Conservation (phyloP, 2,888 invertebrate genomes). For the Hirtodrosophila confusa region DNA sequence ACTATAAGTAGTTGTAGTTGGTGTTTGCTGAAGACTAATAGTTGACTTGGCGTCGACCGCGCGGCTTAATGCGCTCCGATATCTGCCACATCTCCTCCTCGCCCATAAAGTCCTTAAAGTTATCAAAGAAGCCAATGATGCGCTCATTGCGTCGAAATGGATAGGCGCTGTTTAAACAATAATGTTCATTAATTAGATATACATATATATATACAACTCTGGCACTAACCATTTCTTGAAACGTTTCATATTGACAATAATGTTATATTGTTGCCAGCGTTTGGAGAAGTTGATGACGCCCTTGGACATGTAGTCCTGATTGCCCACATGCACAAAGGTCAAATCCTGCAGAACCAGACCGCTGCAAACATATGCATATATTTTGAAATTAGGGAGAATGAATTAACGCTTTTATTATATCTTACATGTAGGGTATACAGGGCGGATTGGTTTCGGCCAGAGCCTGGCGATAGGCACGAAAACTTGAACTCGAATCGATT, state of each 20-base stretch:
- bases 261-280: conserved; percentile 99
- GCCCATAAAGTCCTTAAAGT: conserved; percentile 97
- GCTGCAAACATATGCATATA: conserved; percentile 85
- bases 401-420: background rate
- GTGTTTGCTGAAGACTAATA: conserved; percentile 64
- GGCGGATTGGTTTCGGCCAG: conserved; percentile 97
- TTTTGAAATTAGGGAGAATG: too few relatives aligned
- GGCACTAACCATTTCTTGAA: conserved; percentile 94
- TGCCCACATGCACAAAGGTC: conserved; percentile 99
- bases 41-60: conserved; percentile 81
- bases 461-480: conserved; percentile 97
- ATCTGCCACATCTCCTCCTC: conserved; percentile 99
- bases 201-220: background rate
- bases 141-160: conserved; percentile 96
- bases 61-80: conserved; percentile 97
- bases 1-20: conserved; percentile 52
- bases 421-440: conserved; percentile 99
- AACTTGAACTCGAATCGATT: conserved; percentile 99
- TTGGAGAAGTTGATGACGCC: conserved; percentile 97
- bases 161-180: conserved; percentile 89
- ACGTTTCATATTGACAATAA: conserved; percentile 98
- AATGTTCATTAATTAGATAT: background rate
- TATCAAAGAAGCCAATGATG: conserved; percentile 97
- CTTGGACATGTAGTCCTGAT: conserved; percentile 94
- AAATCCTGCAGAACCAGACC: conserved; percentile 99